Percentiles rank a stretch among this genome's conserved stretches.
Conservation (phyloP, 2,113 vertebrate species). For the Haliaeetus leucogaster region DNA sequence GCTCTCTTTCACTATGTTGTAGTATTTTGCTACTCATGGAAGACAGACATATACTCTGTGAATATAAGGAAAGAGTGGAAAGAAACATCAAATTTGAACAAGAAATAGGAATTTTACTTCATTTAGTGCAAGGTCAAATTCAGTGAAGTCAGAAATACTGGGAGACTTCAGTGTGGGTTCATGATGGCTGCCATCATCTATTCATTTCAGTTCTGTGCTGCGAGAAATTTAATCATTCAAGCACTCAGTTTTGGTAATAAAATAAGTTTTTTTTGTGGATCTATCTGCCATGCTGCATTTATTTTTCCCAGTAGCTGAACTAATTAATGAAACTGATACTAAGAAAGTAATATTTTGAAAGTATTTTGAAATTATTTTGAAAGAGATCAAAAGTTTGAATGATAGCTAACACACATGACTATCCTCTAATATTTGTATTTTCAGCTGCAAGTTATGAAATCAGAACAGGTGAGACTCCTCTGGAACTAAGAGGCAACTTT, state of each 20-base stretch:
- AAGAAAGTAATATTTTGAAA: neutral
- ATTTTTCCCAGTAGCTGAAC: neutral
- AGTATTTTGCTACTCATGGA: neutral
- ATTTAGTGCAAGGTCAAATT: neutral
- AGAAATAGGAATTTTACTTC: neutral
- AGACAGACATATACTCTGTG: neutral
- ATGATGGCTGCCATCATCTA: neutral
- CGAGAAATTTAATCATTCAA: neutral
- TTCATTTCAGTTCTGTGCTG: neutral
- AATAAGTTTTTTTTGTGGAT: neutral
- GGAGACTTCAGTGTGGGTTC: neutral
- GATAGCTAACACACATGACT: neutral
- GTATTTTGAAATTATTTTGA: neutral
- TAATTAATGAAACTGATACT: neutral
- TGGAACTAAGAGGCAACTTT: constrained; percentile 55
- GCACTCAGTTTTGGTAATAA: neutral
- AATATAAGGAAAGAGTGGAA: neutral
- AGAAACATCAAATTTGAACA: neutral
- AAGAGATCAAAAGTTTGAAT: neutral
- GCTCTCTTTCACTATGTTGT: neutral
- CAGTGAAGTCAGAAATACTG: neutral
- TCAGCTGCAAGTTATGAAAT: constrained; percentile 70
- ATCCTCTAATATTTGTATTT: constrained; percentile 11
- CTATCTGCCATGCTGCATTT: neutral
- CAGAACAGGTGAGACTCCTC: constrained; percentile 52